Percentiles rank a stretch among this genome's conserved stretches.
phyloP scores from a whole-genome alignment of 2,888 invertebrate species.

The Xanthorhoe designata region DNA sequence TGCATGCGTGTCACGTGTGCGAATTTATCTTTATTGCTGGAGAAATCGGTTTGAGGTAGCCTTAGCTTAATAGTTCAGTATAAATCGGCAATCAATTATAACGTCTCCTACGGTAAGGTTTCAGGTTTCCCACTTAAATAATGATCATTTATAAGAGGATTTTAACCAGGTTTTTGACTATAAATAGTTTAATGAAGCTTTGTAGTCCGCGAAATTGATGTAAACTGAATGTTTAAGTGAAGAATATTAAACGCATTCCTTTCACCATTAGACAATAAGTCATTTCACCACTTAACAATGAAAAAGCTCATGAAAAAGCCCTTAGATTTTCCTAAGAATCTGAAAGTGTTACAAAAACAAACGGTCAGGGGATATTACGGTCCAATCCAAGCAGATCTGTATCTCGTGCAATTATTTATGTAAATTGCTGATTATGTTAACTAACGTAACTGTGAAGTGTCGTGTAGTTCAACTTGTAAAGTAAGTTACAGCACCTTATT shows the following conservation, averaged over 20 bases:
- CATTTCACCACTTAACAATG: too few relatives aligned
- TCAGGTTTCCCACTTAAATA: not conserved
- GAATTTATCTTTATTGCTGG: constrained; percentile 31
- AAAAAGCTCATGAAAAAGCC: too few relatives aligned
- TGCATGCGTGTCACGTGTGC: constrained; percentile 28
- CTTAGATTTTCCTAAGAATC: not conserved
- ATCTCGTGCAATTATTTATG: constrained; percentile 60
- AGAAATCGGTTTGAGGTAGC: constrained; percentile 26
- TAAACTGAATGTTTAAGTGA: too few relatives aligned
- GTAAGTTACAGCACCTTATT: constrained; percentile 35
- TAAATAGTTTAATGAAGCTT: too few relatives aligned
- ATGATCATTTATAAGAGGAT: too few relatives aligned
- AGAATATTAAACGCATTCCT: too few relatives aligned
- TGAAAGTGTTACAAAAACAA: not conserved
- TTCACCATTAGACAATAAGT: too few relatives aligned
- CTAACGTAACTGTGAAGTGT: constrained; percentile 49
- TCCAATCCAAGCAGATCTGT: constrained; percentile 6
- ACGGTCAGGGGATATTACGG: constrained; percentile 1
- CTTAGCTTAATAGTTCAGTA: constrained; percentile 14
- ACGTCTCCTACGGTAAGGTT: not conserved
- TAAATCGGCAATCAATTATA: constrained; percentile 18
- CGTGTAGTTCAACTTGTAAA: constrained; percentile 40
- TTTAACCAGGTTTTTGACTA: too few relatives aligned
- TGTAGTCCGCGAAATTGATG: too few relatives aligned
- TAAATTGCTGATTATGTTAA: constrained; percentile 53